These are phyloP conservation scores for Alfaro cultratus DNA, from an alignment of 2,797 vertebrate species.

Conservation along the genomic window DNA sequence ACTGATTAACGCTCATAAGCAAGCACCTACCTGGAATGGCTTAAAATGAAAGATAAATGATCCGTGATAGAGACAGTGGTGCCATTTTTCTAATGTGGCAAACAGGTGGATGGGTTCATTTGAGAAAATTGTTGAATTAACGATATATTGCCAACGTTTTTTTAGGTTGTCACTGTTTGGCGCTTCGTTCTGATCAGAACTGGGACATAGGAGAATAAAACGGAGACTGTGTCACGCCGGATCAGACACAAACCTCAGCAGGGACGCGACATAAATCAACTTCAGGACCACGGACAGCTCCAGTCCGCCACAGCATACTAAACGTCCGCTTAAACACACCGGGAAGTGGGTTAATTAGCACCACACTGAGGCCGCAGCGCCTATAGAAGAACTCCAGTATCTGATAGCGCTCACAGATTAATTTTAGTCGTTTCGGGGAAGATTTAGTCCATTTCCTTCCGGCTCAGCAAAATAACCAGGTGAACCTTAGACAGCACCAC, in stretches of 20 bases:
- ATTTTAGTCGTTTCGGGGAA: slow-evolving; percentile 35
- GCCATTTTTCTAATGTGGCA: slow-evolving; percentile 7
- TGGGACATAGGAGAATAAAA: slow-evolving; percentile 48
- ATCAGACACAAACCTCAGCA: slow-evolving; percentile 55
- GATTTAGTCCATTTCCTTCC: slow-evolving; percentile 11
- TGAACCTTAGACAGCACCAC: not conserved
- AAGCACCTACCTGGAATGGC: slow-evolving; percentile 1
- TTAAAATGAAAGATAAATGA: slow-evolving; percentile 32
- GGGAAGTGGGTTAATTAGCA: slow-evolving; percentile 69
- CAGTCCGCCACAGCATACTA: slow-evolving; percentile 54
- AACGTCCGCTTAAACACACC: slow-evolving; percentile 37
- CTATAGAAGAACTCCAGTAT: slow-evolving; percentile 22
- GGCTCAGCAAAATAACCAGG: slow-evolving; percentile 12
- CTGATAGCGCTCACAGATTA: slow-evolving; percentile 37
- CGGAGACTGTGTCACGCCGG: slow-evolving; percentile 33
- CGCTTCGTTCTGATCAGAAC: slow-evolving; percentile 33
- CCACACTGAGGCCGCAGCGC: slow-evolving; percentile 43
- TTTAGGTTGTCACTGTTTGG: slow-evolving; percentile 49
- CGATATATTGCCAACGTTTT: slow-evolving; percentile 12
- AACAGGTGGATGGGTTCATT: slow-evolving; percentile 27
- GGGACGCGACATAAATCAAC: slow-evolving; percentile 63
- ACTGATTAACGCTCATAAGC: slow-evolving; percentile 31
- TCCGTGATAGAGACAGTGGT: slow-evolving; percentile 1
- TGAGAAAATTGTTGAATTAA: slow-evolving; percentile 41
- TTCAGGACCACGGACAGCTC: slow-evolving; percentile 57